Evolutionary conservation across 2,888 invertebrate species (phyloP).

Genomic region (Galerucella calmariensis): DNA sequence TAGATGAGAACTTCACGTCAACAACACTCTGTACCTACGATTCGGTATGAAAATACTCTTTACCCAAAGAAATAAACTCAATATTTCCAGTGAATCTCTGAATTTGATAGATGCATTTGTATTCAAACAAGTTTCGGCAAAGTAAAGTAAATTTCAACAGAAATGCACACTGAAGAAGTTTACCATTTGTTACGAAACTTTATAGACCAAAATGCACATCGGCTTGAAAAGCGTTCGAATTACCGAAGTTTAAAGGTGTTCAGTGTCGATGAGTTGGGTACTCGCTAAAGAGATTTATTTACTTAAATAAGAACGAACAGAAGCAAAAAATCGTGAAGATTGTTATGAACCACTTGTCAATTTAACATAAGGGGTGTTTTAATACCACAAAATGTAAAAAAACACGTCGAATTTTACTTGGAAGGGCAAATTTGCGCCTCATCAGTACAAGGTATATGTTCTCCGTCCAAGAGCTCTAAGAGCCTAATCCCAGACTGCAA

Average conservation of each 20-base stretch:
- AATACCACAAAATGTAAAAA: too few species aligned
- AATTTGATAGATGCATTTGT: conserved; percentile 8
- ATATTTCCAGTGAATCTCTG: conserved; percentile 3
- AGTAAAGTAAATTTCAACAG: background rate
- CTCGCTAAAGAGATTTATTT: background rate
- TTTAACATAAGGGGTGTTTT: too few species aligned
- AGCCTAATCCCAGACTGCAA: too few species aligned
- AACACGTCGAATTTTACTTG: too few species aligned
- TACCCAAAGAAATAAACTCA: background rate
- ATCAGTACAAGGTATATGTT: too few species aligned
- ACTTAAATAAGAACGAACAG: background rate
- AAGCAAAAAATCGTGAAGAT: too few species aligned
- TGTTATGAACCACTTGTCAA: too few species aligned
- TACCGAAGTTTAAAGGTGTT: background rate
- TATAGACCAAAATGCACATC: conserved; percentile 1
- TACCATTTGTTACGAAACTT: background rate
- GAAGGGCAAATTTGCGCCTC: too few species aligned
- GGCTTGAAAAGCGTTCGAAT: background rate
- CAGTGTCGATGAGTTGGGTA: background rate
- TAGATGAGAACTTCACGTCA: too few species aligned
- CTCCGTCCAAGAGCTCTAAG: too few species aligned
- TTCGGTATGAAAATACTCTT: background rate
- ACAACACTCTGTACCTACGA: background rate
- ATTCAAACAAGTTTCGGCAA: conserved; percentile 1
- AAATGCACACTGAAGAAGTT: conserved; percentile 4